These are phyloP conservation scores for Parnassius smintheus DNA, from an alignment of 2,888 invertebrate species.

Conservation along the genomic window DNA sequence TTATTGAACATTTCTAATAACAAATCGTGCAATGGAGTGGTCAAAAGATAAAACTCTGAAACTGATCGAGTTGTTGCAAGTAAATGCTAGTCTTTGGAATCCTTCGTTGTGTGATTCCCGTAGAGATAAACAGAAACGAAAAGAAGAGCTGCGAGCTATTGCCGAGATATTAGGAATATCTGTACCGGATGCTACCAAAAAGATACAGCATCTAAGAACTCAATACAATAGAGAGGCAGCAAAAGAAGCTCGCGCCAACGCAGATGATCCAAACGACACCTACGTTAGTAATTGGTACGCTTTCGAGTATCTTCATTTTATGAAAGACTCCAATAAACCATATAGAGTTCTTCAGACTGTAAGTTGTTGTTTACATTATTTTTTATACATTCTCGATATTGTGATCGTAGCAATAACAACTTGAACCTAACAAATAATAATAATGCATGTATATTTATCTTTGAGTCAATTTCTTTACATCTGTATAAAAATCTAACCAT, in stretches of 20 bases:
- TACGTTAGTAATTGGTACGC: slow-evolving; percentile 80
- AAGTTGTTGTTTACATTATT: slow-evolving; percentile 35
- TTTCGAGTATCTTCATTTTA: slow-evolving; percentile 80
- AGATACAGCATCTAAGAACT: slow-evolving; percentile 82
- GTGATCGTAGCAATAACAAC: too few species aligned
- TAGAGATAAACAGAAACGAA: slow-evolving; percentile 70
- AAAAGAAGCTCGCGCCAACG: slow-evolving; percentile 72
- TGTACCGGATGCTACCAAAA: slow-evolving; percentile 78
- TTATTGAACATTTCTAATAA: slow-evolving; percentile 31
- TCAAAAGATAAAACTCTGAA: slow-evolving; percentile 73
- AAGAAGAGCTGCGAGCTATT: slow-evolving; percentile 65
- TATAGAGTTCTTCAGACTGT: slow-evolving; percentile 64
- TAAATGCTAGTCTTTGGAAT: slow-evolving; percentile 69
- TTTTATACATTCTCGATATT: too few species aligned
- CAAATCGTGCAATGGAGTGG: slow-evolving; percentile 66
- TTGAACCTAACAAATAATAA: too few species aligned
- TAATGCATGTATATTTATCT: too few species aligned
- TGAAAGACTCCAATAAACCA: slow-evolving; percentile 79
- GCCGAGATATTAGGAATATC: slow-evolving; percentile 60
- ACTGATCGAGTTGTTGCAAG: slow-evolving; percentile 69
- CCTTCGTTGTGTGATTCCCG: slow-evolving; percentile 67
- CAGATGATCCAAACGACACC: slow-evolving; percentile 76
- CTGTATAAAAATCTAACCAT: too few species aligned
- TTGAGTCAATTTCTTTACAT: too few species aligned
- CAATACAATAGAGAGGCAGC: slow-evolving; percentile 82